Base-by-base conservation (phyloP, 2,797 vertebrate genomes). In the Telmatherina bonti region DNA sequence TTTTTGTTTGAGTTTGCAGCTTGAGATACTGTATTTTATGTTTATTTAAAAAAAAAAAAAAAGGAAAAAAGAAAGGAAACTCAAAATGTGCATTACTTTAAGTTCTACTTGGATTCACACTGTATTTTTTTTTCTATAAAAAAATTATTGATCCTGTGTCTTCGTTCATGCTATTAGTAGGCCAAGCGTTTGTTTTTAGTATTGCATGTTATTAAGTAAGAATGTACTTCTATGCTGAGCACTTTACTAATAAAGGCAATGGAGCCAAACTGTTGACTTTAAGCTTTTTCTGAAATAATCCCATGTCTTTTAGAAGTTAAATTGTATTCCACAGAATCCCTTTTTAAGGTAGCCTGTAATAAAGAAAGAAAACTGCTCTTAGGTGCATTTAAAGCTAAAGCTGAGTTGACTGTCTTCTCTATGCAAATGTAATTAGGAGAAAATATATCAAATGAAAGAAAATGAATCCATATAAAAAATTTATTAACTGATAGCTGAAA, bases 191-290 rank as follows among this genome's bases (percentile, higher is more conserved):
- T 90, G 93, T 92, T 94, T 93, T 91, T 91, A 92, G 90, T 92
- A 92, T 91, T 93, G 94, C 94, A 95, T 94, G 94, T 92, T 90
- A 90, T 90, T 90, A 67, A 90, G 91, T 84, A 91, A 88, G 93
- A 94, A 93, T 94, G 93, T 94, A 94, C 85, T 90, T 92, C 89
- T 90, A 88, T 91, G 88, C 91, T 93, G 91, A 93, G 91, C 94
- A 93, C 93, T 94, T 94, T 94, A 93, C 89, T 91, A 93, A 93
- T 93, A 93, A 93, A 93, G 91, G 90, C 90, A 85, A 60, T 76
- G 83, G 90, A 91, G 88, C 90, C 91, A 81, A 91, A 63, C 62
- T 57, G 35, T 62, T 58, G 53, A n/a, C 36, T 53, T 53, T 36
- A 18, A 62, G 45, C 79, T 62, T 57, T 66, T 80, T 73, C 33